Evolutionary conservation across 2,888 invertebrate genomes (phyloP), one percentile per base, ranked within the genome.

Genomic region (Drosophila acutilabella): DNA sequence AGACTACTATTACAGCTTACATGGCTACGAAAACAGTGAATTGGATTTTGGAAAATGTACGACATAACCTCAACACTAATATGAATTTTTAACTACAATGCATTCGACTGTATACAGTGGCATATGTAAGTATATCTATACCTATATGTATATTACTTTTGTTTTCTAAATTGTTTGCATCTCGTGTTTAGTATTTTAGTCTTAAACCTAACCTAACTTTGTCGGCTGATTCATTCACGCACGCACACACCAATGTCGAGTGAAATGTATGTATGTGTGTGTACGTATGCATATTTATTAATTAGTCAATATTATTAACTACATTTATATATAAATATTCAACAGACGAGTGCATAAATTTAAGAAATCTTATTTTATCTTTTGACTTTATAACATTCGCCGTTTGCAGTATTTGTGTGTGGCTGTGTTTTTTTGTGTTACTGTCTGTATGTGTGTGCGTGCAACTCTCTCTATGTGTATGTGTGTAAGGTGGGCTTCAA

Each of bases 311-410:
- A 79, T 74, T 81, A 65, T 78, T 84, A 81, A 68, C 81, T 81
- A 87, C 69, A 81, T 68, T 51, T 80, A 65, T 71, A 56, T 84
- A 72, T 76, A 82, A 72, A 84, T 77, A 87, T 86, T 88, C 70
- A 88, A 82, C 82, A 87, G 88, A 81, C 72, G 76, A 79, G 86
- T 81, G 88, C 88, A 88, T 81, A 81, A 79, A 79, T 82, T 81
- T 71, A 71, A 88, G 71, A 79, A 76, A 79, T 81, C 68, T 73
- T 77, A 74, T 60, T 61, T 51, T 58, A 38, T 71, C 44, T 60
- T 56, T 66, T 33, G 56, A 56, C 40, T 60, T 58, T 72, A 54
- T 60, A 80, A 64, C 62, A 58, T 58, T 77, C 58, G 44, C 64
- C 45, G 44, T 69, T 40, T 70, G 56, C 48, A 56, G 53, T 36